These are phyloP conservation scores for Sminthurides bifidus DNA, from an alignment of 1,140 invertebrate species.

Conservation along the genomic window DNA sequence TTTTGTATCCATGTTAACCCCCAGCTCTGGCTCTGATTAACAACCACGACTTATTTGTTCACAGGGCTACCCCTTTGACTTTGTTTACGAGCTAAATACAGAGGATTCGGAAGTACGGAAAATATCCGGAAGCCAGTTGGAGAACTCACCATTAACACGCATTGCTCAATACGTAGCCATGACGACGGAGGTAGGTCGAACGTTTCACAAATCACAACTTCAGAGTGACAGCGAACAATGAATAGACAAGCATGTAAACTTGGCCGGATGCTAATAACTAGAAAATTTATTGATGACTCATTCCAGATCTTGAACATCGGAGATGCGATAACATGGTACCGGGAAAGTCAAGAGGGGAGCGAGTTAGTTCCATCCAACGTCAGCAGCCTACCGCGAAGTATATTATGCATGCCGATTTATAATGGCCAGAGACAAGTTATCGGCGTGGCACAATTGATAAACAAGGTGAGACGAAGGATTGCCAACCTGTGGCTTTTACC, in stretches of 20 bases:
- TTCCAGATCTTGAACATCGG: slow-evolving; percentile 63
- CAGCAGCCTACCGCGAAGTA: slow-evolving; percentile 45
- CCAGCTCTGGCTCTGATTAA: too few species aligned
- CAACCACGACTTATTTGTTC: too few species aligned
- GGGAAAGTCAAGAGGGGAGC: neutral
- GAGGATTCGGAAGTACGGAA: slow-evolving; percentile 45
- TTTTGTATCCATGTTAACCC: too few species aligned
- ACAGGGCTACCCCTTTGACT: slow-evolving; percentile 50
- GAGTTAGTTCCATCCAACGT: neutral
- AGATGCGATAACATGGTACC: slow-evolving; percentile 52
- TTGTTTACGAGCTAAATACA: slow-evolving; percentile 62
- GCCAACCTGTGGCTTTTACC: neutral
- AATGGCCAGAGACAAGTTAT: slow-evolving; percentile 77
- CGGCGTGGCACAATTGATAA: slow-evolving; percentile 85
- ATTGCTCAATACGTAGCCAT: slow-evolving; percentile 69
- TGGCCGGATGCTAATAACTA: neutral
- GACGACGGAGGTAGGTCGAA: slow-evolving; percentile 50
- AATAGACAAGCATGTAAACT: neutral
- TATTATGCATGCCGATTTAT: slow-evolving; percentile 81
- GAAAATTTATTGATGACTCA: neutral
- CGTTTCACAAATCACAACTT: too few species aligned
- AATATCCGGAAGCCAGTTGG: slow-evolving; percentile 43
- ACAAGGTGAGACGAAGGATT: slow-evolving; percentile 53
- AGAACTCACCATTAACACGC: slow-evolving; percentile 48
- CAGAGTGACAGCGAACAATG: too few species aligned